phyloP scores from a whole-genome alignment of 2,113 vertebrate species.

The Uropsilus gracilis region DNA sequence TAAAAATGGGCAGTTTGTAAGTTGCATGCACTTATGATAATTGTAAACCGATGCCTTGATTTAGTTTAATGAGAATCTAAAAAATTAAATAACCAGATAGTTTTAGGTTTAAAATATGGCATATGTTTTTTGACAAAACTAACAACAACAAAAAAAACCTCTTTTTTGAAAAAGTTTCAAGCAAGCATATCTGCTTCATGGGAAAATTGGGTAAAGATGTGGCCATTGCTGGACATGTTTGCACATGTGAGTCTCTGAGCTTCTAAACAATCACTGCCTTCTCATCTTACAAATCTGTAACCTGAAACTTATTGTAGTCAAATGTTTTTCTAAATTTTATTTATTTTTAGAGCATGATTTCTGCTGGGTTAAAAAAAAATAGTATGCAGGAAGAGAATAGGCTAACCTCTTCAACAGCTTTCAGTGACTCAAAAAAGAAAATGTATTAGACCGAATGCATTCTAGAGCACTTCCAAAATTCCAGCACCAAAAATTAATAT shows the following conservation, averaged over 20 bases:
- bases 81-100: background rate
- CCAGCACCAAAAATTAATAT: too few relatives aligned
- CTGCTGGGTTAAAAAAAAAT: background rate
- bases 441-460: background rate
- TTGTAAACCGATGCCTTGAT: background rate
- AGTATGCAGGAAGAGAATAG: background rate
- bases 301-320: constrained; percentile 27
- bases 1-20: background rate
- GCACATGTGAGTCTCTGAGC: background rate
- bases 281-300: background rate
- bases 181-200: background rate
- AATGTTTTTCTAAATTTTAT: background rate
- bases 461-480: background rate
- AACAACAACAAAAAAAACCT: background rate
- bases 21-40: background rate
- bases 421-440: background rate
- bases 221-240: too few relatives aligned
- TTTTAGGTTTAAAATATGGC: background rate
- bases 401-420: background rate
- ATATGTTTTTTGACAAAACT: constrained; percentile 6
- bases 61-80: background rate
- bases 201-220: background rate
- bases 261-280: background rate
- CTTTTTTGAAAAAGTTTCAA: background rate
- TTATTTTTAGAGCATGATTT: background rate